Conservation (phyloP, 37 sponge, comb jelly and placozoan species). For the Beroe forskalii region DNA sequence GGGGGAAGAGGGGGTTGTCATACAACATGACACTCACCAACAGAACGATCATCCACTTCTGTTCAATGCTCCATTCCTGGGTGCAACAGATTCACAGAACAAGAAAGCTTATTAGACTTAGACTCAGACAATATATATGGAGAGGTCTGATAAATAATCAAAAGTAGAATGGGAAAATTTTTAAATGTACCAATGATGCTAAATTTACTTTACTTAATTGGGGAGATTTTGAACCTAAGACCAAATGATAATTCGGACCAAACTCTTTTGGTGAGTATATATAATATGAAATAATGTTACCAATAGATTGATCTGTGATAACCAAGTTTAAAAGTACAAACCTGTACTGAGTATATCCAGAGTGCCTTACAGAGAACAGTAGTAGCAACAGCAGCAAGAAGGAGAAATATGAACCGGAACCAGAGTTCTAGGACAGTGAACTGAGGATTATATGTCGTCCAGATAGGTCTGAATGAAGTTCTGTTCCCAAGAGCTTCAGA, state of each 20-base stretch:
- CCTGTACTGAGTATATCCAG: slow-evolving; percentile 9
- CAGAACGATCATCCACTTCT: slow-evolving; percentile 53
- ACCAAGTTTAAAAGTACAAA: neutral
- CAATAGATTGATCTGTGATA: too few species aligned
- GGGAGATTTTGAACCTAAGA: too few species aligned
- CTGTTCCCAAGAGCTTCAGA: slow-evolving; percentile 48
- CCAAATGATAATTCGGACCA: too few species aligned
- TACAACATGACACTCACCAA: neutral
- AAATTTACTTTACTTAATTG: too few species aligned
- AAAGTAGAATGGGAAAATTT: too few species aligned
- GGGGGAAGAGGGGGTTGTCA: slow-evolving; percentile 61
- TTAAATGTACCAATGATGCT: too few species aligned
- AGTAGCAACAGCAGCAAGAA: neutral
- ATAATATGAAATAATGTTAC: too few species aligned
- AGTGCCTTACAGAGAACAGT: neutral
- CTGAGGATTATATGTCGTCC: slow-evolving; percentile 25
- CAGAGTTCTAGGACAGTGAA: slow-evolving; percentile 59
- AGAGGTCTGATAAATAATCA: too few species aligned
- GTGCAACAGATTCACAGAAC: too few species aligned
- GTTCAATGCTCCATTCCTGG: slow-evolving; percentile 65
- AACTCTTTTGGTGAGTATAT: too few species aligned
- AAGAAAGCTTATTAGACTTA: too few species aligned
- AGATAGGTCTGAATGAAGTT: slow-evolving; percentile 23
- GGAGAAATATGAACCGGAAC: slow-evolving; percentile 53
- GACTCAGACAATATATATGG: neutral